Evolutionary conservation across 2,888 invertebrate species (phyloP), one percentile per base, ranked within the genome.

Genomic region (Nasonia oneida): DNA sequence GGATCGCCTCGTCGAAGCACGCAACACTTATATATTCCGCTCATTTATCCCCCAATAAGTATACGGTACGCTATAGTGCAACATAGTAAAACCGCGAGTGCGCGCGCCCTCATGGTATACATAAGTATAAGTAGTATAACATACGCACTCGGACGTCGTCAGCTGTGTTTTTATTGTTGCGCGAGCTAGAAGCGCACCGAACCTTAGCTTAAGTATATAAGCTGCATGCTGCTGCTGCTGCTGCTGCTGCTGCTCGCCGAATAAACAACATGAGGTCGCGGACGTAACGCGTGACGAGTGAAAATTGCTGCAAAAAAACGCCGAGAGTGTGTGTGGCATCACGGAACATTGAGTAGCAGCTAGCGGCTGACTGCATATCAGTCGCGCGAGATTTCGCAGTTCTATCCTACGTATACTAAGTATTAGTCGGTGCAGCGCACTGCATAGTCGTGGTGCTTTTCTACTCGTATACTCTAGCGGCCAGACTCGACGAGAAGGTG

Each of bases 91-190:
- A 18, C 3, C 23, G 61, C 61, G 61, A 18, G 23, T 23, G 61
- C 23, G 61, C 61, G 61, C 61, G 61, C 61, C 4, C 29, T 10
- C 64, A 18, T 61, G 6, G 12, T 15, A 15, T 15, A 29, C 0
- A 50, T 50, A 50, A 23, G 23, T 23, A 23, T 23, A 23, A 23
- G 23, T 23, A 23, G 23, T 23, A 23, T 23, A 23, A 23, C 23
- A 23, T 23, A 23, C 23, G 23, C 23, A 23, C 23, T 23, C 23
- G 23, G 23, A 23, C 23, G 23, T 23, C 76, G 33, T 76, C 76
- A 57, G 53, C 75, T 76, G 76, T 76, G 77, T 77, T 77, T 77
- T 77, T 77, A 77, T 77, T 77, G 39, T 77, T 77, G 61, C 39
- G 77, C 77, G 77, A 37, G 61, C 39, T 37, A 23, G 23, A 15